These are phyloP conservation scores for Columba livia DNA, from an alignment of 2,113 vertebrate genomes.

Conservation along the genomic window DNA sequence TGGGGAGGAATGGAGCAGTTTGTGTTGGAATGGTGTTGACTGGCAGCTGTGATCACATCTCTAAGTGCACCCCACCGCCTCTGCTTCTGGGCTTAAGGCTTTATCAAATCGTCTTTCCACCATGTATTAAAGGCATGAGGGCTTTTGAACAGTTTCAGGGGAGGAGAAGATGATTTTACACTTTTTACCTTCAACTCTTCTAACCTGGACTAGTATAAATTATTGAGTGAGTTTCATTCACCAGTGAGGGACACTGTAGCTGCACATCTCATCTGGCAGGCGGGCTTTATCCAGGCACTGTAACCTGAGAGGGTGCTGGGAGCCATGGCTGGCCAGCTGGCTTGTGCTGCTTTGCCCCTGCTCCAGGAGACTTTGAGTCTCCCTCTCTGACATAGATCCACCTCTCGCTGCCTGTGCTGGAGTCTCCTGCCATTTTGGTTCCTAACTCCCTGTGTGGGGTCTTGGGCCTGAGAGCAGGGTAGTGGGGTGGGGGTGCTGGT, in stretches of 20 bases:
- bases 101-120: neutral
- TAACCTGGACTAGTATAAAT: constrained; percentile 30
- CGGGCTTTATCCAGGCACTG: neutral
- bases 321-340: neutral
- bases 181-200: neutral
- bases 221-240: constrained; percentile 48
- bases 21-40: neutral
- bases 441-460: neutral
- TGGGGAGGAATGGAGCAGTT: neutral
- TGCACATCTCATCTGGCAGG: neutral
- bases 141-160: neutral
- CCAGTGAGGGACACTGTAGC: constrained; percentile 7
- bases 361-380: neutral
- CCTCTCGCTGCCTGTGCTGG: neutral
- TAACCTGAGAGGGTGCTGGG: constrained; percentile 7
- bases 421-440: neutral
- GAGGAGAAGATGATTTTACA: neutral
- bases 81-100: neutral
- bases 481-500: neutral
- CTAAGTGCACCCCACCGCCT: neutral
- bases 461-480: neutral
- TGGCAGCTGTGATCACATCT: neutral
- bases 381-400: neutral
- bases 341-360: neutral
- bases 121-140: neutral